Conservation (phyloP, 2,113 vertebrate genomes). For the Phrynosoma platyrhinos region DNA sequence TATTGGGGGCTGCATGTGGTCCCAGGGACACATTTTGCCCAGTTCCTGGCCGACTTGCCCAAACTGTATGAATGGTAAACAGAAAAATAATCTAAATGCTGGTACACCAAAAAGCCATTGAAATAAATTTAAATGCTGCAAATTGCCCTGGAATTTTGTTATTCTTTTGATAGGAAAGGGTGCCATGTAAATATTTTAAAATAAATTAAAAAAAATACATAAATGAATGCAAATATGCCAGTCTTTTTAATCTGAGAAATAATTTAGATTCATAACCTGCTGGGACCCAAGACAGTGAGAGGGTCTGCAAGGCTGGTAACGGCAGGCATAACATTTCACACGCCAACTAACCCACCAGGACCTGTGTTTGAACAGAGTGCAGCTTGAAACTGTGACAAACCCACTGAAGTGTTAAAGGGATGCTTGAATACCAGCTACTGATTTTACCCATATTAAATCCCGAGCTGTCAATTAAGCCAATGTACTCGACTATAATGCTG, state of each 20-base stretch:
- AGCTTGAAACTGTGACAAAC: not conserved
- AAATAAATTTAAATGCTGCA: no score
- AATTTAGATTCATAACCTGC: not conserved
- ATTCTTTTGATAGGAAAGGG: no score
- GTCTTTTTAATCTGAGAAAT: not conserved
- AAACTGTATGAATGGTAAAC: no score
- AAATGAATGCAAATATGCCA: not conserved
- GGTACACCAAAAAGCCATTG: no score
- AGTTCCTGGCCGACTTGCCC: no score
- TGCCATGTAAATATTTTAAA: no score
- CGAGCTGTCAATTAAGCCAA: constrained; percentile 78
- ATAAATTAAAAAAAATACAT: no score
- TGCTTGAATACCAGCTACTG: constrained; percentile 43
- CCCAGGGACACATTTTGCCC: no score
- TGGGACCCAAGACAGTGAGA: not conserved
- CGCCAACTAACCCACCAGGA: not conserved
- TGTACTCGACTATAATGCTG: constrained; percentile 67
- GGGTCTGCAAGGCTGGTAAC: no score
- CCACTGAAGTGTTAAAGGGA: constrained; percentile 66
- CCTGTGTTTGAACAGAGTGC: not conserved
- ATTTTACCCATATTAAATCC: constrained; percentile 76
- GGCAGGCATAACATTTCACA: not conserved
- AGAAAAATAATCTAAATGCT: no score
- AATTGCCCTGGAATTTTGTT: no score
- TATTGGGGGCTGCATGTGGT: no score